Evolutionary conservation across 1,140 invertebrate genomes (phyloP).

Genomic region (Dendrolimus kikuchii): DNA sequence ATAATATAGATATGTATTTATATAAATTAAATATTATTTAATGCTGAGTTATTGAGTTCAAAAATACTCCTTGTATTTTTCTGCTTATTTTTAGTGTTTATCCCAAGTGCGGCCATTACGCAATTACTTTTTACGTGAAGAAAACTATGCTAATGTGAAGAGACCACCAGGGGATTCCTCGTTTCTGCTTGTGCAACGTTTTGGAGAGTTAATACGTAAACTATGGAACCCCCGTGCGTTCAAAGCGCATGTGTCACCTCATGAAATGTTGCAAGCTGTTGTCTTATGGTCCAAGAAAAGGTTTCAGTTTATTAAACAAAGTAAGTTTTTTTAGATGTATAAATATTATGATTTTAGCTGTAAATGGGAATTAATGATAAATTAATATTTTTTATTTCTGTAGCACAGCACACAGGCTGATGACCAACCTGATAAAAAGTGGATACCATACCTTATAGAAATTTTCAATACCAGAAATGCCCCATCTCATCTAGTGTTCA

Average conservation of each 20-base stretch:
- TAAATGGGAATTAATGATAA: not conserved
- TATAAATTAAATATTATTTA: not conserved
- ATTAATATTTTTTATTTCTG: not conserved
- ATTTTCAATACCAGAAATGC: no score
- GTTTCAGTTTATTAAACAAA: slow-evolving; percentile 99
- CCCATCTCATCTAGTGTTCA: no score
- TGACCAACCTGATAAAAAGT: no score
- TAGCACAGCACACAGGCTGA: no score
- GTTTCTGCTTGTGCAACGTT: slow-evolving; percentile 94
- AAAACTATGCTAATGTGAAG: slow-evolving; percentile 92
- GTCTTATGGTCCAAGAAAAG: slow-evolving; percentile 98
- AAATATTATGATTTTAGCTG: not conserved
- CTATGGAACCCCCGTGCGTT: slow-evolving; percentile 99
- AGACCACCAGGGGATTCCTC: slow-evolving; percentile 93
- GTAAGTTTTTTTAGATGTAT: slow-evolving; percentile 59
- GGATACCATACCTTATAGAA: no score
- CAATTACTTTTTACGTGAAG: slow-evolving; percentile 95
- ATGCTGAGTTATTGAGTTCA: no score
- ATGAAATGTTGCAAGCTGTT: slow-evolving; percentile 99
- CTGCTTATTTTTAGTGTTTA: slow-evolving; percentile 78
- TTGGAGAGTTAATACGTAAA: slow-evolving; percentile 97
- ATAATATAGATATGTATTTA: slow-evolving; percentile 1
- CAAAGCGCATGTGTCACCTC: slow-evolving; percentile 99
- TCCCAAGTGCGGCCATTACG: slow-evolving; percentile 95
- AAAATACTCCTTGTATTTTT: slow-evolving; percentile 3